Conservation (phyloP, 2,113 vertebrate genomes). For the Gambusia affinis region DNA sequence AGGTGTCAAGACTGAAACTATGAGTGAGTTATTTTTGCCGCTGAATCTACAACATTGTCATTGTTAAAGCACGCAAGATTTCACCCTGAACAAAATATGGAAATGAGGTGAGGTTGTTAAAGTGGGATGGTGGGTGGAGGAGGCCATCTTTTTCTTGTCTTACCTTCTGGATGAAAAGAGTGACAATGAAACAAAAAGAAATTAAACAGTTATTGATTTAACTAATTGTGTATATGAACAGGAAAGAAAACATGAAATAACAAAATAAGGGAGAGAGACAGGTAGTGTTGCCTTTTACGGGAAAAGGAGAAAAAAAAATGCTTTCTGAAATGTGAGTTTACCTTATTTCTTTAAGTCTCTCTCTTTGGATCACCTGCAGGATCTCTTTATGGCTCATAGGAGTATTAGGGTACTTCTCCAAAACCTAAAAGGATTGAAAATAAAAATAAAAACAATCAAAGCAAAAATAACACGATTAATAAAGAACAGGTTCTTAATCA, state of each 20-base stretch:
- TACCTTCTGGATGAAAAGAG: slow-evolving; percentile 86
- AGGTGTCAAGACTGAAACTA: background rate
- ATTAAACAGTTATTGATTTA: slow-evolving; percentile 71
- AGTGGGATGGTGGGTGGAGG: slow-evolving; percentile 18
- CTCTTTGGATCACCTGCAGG: slow-evolving; percentile 96
- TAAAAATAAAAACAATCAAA: background rate
- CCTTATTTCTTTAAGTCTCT: slow-evolving; percentile 98
- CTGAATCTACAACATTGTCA: slow-evolving; percentile 52
- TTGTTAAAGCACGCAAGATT: slow-evolving; percentile 78
- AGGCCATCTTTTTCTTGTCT: slow-evolving; percentile 78
- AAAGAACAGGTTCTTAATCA: background rate
- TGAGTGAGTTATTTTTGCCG: slow-evolving; percentile 20
- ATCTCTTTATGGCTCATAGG: slow-evolving; percentile 99
- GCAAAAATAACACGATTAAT: background rate
- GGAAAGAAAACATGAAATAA: slow-evolving; percentile 35
- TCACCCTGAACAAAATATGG: slow-evolving; percentile 46
- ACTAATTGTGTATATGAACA: slow-evolving; percentile 40
- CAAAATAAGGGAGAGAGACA: slow-evolving; percentile 17
- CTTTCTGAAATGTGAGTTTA: slow-evolving; percentile 61
- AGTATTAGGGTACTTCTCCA: slow-evolving; percentile 98
- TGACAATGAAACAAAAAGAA: slow-evolving; percentile 80
- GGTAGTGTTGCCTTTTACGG: background rate
- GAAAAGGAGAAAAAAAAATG: background rate
- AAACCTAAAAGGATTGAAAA: slow-evolving; percentile 81
- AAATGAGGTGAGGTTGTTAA: slow-evolving; percentile 67